Conservation (phyloP, 2,888 invertebrate species). For the Abscondita cerata region DNA sequence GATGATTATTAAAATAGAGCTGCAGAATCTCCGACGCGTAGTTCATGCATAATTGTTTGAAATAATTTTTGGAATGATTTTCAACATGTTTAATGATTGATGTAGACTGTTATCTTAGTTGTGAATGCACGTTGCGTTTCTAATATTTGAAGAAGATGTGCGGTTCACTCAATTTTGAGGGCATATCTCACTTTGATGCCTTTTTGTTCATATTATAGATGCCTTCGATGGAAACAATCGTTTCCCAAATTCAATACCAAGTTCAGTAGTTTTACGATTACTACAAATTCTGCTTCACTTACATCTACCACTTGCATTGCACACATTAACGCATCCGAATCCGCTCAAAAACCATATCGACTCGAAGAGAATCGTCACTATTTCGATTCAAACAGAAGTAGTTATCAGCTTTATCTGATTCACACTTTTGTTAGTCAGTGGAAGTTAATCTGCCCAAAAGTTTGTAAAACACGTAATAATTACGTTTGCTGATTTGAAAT, state of each 20-base stretch:
- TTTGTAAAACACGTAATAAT: constrained; percentile 98
- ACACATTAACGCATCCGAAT: constrained; percentile 87
- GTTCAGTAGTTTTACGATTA: constrained; percentile 88
- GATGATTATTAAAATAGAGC: constrained; percentile 94
- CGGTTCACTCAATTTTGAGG: constrained; percentile 97
- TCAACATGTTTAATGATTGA: constrained; percentile 93
- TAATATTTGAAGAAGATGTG: constrained; percentile 90
- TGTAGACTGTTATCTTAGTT: constrained; percentile 90
- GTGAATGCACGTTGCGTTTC: constrained; percentile 90
- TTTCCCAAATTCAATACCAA: constrained; percentile 91
- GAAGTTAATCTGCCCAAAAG: constrained; percentile 88
- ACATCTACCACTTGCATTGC: constrained; percentile 96
- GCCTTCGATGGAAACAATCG: constrained; percentile 80
- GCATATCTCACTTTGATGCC: constrained; percentile 96
- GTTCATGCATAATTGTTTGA: constrained; percentile 98
- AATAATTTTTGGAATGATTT: constrained; percentile 93
- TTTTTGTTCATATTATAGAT: constrained; percentile 90
- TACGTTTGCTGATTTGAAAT: too few species aligned
- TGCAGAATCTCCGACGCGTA: constrained; percentile 97
- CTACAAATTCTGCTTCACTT: constrained; percentile 90
- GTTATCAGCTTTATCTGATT: constrained; percentile 90
- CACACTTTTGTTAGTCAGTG: constrained; percentile 86
- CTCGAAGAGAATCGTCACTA: constrained; percentile 70
- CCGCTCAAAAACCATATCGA: constrained; percentile 79
- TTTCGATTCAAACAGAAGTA: constrained; percentile 98